phyloP scores from a whole-genome alignment of 1,140 invertebrate genomes.

The Neotoxoptera formosana region DNA sequence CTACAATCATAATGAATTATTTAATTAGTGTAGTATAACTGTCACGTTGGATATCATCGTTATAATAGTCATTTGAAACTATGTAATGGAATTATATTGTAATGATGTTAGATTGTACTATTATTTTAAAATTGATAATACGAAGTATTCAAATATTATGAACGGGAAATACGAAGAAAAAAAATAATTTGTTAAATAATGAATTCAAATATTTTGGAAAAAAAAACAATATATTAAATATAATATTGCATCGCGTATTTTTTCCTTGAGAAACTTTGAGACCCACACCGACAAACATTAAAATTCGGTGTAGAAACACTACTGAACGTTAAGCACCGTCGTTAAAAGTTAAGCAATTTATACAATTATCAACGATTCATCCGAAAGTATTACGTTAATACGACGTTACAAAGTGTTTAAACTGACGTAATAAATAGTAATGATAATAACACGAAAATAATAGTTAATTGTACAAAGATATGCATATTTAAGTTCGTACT shows the following conservation, averaged over 20 bases:
- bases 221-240: too few species aligned
- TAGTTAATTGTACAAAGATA: not conserved
- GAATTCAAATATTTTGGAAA: not conserved
- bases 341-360: conserved; percentile 3
- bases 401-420: not conserved
- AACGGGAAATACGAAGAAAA: not conserved
- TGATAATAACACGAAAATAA: not conserved
- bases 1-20: not conserved
- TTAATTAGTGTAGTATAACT: not conserved
- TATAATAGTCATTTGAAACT: not conserved
- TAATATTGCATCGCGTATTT: not conserved
- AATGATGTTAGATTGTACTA: too few species aligned
- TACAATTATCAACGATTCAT: not conserved
- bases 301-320: not conserved
- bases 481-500: not conserved
- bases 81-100: too few species aligned
- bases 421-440: not conserved
- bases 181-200: not conserved
- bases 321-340: conserved; percentile 5
- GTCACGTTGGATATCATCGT: not conserved
- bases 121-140: not conserved
- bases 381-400: not conserved
- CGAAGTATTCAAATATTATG: too few species aligned
- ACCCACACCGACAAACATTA: not conserved
- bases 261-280: not conserved